phyloP scores from a whole-genome alignment of 2,113 vertebrate species.

The Scolopax mira region DNA sequence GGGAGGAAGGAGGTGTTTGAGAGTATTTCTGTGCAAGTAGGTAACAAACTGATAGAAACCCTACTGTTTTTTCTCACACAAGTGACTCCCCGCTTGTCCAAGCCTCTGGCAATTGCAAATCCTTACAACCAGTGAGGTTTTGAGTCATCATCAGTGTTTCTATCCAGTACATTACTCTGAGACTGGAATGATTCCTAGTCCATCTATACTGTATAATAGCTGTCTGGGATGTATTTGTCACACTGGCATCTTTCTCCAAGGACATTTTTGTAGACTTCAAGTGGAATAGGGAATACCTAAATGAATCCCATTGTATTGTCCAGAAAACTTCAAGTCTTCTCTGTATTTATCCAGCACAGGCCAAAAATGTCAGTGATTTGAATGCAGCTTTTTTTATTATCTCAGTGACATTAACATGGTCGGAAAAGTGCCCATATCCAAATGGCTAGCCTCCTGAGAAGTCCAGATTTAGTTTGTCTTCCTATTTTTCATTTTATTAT shows the following conservation, averaged over 20 bases:
- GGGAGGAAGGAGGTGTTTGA: background rate
- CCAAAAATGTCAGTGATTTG: background rate
- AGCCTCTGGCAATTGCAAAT: background rate
- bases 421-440: background rate
- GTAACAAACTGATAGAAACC: background rate
- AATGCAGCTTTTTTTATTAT: background rate
- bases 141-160: background rate
- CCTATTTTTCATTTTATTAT: background rate
- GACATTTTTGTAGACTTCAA: background rate
- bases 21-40: background rate
- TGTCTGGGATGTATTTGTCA: constrained; percentile 1
- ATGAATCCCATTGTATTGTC: background rate
- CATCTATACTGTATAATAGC: background rate
- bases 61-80: background rate
- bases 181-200: background rate
- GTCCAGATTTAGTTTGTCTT: background rate
- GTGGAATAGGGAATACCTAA: background rate
- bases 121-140: background rate
- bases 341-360: background rate
- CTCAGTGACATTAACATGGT: background rate
- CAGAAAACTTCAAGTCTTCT: background rate
- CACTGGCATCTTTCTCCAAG: background rate
- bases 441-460: background rate
- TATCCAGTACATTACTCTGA: background rate
- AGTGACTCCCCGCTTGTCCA: background rate